Percentiles rank a stretch among this genome's conserved stretches.
These are phyloP conservation scores for Siderastrea radians DNA, from an alignment of 92 coral and sea anemone genomes.

Conservation along the genomic window DNA sequence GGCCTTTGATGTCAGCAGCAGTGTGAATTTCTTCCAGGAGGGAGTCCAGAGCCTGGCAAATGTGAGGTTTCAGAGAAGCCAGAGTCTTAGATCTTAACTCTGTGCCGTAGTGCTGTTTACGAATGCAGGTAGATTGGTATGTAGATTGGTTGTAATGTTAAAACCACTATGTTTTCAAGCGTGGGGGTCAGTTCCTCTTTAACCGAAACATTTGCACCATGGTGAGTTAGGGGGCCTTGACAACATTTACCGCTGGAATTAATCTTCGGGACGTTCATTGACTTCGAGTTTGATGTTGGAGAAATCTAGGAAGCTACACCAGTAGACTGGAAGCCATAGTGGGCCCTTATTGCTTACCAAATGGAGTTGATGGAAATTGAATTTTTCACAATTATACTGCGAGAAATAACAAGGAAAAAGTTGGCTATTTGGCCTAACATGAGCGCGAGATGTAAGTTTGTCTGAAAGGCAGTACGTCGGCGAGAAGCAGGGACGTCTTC, in stretches of 20 bases:
- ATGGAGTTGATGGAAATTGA: slow-evolving; percentile 43
- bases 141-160: slow-evolving; percentile 17
- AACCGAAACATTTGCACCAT: neutral
- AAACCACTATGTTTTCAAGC: slow-evolving; percentile 27
- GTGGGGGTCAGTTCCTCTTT: slow-evolving; percentile 43
- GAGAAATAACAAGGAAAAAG: slow-evolving; percentile 35
- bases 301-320: slow-evolving; percentile 41
- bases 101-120: slow-evolving; percentile 51
- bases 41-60: slow-evolving; percentile 15
- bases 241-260: neutral
- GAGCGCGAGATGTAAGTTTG: neutral
- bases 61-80: slow-evolving; percentile 21
- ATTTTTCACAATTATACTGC: neutral
- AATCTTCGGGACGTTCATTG: slow-evolving; percentile 48
- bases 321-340: slow-evolving; percentile 39
- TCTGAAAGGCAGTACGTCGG: slow-evolving; percentile 32
- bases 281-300: neutral
- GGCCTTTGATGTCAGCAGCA: slow-evolving; percentile 34
- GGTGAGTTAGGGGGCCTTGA: slow-evolving; percentile 27
- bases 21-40: slow-evolving; percentile 27
- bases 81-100: slow-evolving; percentile 32
- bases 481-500: slow-evolving; percentile 31
- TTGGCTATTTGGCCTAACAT: slow-evolving; percentile 35
- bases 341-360: slow-evolving; percentile 53
- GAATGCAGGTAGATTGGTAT: slow-evolving; percentile 18